phyloP scores from a whole-genome alignment of 2,888 invertebrate genomes.

The Notodonta ziczac region DNA sequence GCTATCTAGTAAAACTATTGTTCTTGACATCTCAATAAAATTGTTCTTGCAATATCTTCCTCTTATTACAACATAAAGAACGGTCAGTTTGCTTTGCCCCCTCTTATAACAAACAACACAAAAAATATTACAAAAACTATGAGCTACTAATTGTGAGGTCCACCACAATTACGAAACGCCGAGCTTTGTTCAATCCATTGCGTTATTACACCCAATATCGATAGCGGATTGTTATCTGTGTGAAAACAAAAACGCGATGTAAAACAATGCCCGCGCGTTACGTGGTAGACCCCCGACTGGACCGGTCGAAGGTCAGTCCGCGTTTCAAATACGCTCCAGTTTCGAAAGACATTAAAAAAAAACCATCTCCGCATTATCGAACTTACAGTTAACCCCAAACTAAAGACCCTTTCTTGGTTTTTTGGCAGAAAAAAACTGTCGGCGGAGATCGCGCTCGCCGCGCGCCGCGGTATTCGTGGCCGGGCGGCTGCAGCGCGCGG shows the following conservation, averaged over 20 bases:
- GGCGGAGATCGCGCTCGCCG: constrained; percentile 53
- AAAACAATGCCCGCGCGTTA: constrained; percentile 38
- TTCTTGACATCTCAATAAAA: background rate
- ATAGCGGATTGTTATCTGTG: constrained; percentile 37
- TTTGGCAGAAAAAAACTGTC: constrained; percentile 75
- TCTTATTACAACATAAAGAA: constrained; percentile 1
- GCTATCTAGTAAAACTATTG: constrained; percentile 2
- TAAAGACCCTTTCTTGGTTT: constrained; percentile 76
- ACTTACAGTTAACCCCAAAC: constrained; percentile 77
- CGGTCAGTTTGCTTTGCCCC: constrained; percentile 9
- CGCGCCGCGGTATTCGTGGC: constrained; percentile 69
- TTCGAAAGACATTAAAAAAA: constrained; percentile 46
- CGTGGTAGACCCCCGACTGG: constrained; percentile 25
- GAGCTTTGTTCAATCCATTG: constrained; percentile 24
- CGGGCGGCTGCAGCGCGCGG: constrained; percentile 75
- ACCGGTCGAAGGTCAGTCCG: constrained; percentile 52
- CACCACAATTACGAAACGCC: constrained; percentile 16
- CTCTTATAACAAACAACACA: constrained; percentile 13
- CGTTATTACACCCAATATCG: constrained; percentile 11
- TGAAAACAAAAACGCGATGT: constrained; percentile 44
- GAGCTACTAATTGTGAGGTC: constrained; percentile 20
- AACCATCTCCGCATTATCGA: constrained; percentile 59
- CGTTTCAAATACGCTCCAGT: constrained; percentile 49
- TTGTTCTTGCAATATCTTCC: background rate
- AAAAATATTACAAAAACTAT: constrained; percentile 26